A percentile compares a stretch with the other conserved stretches of the same genome.
phyloP scores from a whole-genome alignment of 2,888 invertebrate species.

The Aleiodes testaceus region DNA sequence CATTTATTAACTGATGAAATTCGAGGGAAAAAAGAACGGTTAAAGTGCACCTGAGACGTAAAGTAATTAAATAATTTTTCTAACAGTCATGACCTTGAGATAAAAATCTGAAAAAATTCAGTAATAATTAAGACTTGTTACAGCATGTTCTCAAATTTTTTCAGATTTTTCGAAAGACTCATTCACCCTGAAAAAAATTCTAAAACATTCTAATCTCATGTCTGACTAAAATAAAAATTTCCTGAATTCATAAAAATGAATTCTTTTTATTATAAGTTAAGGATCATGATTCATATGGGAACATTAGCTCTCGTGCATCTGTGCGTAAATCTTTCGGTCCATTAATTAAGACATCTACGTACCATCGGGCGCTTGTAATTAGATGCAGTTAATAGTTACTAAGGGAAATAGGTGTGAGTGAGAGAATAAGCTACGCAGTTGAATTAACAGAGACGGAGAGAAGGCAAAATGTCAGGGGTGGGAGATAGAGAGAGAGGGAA shows the following conservation, averaged over 20 bases:
- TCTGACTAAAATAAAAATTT: background rate
- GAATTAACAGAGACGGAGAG: background rate
- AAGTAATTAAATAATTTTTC: no score
- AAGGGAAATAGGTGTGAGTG: conserved; percentile 45
- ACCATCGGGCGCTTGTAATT: conserved; percentile 69
- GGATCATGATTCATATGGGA: conserved; percentile 62
- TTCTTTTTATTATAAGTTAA: background rate
- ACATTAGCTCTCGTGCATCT: conserved; percentile 67
- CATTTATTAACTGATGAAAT: no score
- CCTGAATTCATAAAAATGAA: background rate
- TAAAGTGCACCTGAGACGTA: no score
- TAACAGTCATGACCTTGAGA: no score
- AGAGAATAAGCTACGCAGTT: background rate
- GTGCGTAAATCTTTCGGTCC: conserved; percentile 68
- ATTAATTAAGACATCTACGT: conserved; percentile 71
- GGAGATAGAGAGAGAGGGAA: conserved; percentile 36
- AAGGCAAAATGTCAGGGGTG: conserved; percentile 38
- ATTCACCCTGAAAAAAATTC: no score
- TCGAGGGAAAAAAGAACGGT: no score
- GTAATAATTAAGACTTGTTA: no score
- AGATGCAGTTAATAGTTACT: conserved; percentile 71
- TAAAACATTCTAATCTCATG: background rate
- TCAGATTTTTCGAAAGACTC: no score
- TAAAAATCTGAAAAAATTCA: no score
- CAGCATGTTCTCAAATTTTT: no score